Conservation (phyloP, 2,888 invertebrate species). For the Quadriops clusia region DNA sequence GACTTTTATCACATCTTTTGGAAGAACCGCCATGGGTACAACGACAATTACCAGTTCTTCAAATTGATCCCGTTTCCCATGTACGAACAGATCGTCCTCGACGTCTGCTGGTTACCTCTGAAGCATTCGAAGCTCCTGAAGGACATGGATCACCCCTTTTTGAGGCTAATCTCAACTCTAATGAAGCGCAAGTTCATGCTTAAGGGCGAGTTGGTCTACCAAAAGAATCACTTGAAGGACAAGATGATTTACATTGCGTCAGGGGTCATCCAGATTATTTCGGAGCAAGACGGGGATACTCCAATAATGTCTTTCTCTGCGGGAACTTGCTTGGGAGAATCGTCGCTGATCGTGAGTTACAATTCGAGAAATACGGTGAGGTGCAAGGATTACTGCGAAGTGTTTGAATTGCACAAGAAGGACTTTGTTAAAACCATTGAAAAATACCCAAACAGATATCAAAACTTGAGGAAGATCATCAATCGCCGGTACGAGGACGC, state of each 20-base stretch:
- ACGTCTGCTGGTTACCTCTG: conserved; percentile 12
- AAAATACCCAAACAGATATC: conserved; percentile 3
- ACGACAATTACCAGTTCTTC: conserved; percentile 8
- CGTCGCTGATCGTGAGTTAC: conserved; percentile 31
- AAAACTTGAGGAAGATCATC: conserved; percentile 3
- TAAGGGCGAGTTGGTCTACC: conserved; percentile 41
- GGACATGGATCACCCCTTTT: conserved; percentile 32
- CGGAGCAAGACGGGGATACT: conserved; percentile 43
- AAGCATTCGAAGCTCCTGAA: conserved; percentile 12
- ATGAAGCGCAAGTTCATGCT: conserved; percentile 44
- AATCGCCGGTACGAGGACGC: conserved; percentile 6
- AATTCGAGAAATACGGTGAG: conserved; percentile 10
- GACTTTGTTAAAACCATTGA: conserved; percentile 3
- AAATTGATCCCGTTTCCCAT: conserved; percentile 6
- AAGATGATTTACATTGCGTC: conserved; percentile 40
- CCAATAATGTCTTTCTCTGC: conserved; percentile 43
- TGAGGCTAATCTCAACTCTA: conserved; percentile 39
- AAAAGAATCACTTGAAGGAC: conserved; percentile 41
- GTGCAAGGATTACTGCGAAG: conserved; percentile 11
- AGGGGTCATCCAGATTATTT: conserved; percentile 41
- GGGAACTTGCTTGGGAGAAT: conserved; percentile 43
- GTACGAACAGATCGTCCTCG: conserved; percentile 9
- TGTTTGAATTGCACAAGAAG: conserved; percentile 9
- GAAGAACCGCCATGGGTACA: conserved; percentile 10
- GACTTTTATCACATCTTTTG: conserved; percentile 6